Conservation (phyloP, 2,113 vertebrate genomes). For the Carlito syrichta region DNA sequence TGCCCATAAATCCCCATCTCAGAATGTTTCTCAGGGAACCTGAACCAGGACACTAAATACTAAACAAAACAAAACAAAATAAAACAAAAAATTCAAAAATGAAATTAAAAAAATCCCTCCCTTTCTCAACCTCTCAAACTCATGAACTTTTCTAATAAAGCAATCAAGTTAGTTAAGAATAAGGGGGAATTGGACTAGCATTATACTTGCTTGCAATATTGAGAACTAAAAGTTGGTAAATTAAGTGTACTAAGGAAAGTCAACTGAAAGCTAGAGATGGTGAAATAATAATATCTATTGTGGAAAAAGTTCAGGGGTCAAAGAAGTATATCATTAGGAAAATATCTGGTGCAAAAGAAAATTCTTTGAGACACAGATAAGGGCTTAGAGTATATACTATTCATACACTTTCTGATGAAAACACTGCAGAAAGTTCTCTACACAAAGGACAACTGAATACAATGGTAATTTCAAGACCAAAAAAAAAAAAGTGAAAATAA, state of each 20-base stretch:
- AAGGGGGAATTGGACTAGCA: not conserved
- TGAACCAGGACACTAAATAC: not conserved
- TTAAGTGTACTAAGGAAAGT: not conserved
- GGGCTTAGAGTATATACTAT: not conserved
- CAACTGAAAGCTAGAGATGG: not conserved
- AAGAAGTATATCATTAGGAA: not conserved
- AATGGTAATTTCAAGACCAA: not conserved
- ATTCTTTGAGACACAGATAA: not conserved
- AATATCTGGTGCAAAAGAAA: not conserved
- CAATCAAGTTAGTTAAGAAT: not conserved
- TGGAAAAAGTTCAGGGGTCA: not conserved
- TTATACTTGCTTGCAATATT: not conserved
- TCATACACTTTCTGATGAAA: not conserved
- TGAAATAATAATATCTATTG: not conserved
- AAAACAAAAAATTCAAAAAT: not conserved
- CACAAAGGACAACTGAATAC: not conserved
- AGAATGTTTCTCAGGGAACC: not conserved
- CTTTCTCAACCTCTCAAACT: not conserved
- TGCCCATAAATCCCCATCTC: not conserved
- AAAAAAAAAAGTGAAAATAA: not conserved
- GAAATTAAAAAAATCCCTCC: not conserved
- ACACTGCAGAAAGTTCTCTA: not conserved
- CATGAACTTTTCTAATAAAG: not conserved
- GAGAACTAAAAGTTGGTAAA: not conserved
- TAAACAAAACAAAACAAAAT: not conserved